phyloP scores from a whole-genome alignment of 2,888 invertebrate genomes.

The Escarpia spicata region DNA sequence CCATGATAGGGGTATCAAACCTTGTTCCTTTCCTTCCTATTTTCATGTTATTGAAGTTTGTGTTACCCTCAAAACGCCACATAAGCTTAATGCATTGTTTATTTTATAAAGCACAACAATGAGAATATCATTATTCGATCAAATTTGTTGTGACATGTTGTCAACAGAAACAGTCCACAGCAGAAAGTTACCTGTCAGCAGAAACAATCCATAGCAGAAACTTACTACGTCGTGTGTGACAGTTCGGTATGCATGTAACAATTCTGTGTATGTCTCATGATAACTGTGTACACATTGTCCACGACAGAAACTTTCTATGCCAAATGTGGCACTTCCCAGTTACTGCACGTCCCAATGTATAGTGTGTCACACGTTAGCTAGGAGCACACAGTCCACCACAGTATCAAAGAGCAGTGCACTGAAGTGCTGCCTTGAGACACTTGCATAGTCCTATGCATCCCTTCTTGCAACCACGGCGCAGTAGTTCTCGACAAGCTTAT shows the following conservation, averaged over 20 bases:
- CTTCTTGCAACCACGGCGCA: constrained; percentile 35
- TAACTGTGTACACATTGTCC: constrained; percentile 8
- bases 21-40: background rate
- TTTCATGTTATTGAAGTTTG: background rate
- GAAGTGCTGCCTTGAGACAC: constrained; percentile 21
- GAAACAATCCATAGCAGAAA: background rate
- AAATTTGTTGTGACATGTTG: background rate
- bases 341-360: constrained; percentile 17
- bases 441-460: constrained; percentile 32
- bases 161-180: background rate
- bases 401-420: constrained; percentile 29
- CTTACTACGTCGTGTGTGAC: background rate
- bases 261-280: background rate
- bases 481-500: constrained; percentile 34
- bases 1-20: background rate
- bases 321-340: background rate
- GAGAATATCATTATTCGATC: background rate
- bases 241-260: background rate
- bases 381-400: constrained; percentile 29
- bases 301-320: background rate
- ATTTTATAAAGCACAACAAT: background rate
- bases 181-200: background rate
- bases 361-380: background rate
- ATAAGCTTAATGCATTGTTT: background rate
- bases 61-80: background rate